Evolutionary conservation across 2,888 invertebrate genomes (phyloP), one percentile per base, ranked within the genome.

Genomic region (Thecophora atra): DNA sequence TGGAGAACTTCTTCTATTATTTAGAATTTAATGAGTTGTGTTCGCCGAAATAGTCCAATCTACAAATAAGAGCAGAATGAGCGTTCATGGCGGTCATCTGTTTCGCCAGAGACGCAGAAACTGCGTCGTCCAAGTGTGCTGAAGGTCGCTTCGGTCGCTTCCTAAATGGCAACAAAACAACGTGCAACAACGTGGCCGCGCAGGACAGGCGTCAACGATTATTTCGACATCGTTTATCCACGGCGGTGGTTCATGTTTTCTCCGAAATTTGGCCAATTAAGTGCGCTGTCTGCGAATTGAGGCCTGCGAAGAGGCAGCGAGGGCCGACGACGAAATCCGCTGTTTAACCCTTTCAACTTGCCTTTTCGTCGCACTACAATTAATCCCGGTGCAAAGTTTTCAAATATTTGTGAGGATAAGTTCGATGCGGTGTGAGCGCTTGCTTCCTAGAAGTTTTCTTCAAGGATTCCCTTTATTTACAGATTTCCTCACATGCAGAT

Each of bases 181-280:
- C n/a, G n/a, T n/a, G n/a, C n/a, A n/a, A n/a, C n/a, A n/a, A n/a
- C n/a, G n/a, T n/a, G n/a, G n/a, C n/a, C n/a, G n/a, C 70, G 62
- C 52, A 69, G 56, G 62, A 69, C 54, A 63, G 30, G 44, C 19
- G 28, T 69, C 21, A 54, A 71, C 60, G 19, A 19, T 69, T 19
- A n/a, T n/a, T n/a, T n/a, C n/a, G n/a, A n/a, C n/a, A n/a, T n/a
- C n/a, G n/a, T n/a, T n/a, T n/a, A n/a, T n/a, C n/a, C n/a, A n/a
- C n/a, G n/a, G n/a, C n/a, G 65, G 67, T 66, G 70, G 66, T 76
- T 79, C 83, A 80, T 82, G 82, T 79, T 82, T 82, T 80, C 73
- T 75, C 68, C 75, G 76, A 83, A 82, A 82, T 82, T 82, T 82
- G 81, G 82, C 82, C 81, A 82, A 82, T 82, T 82, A 76, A 73